Evolutionary conservation across 2,113 vertebrate species (phyloP), one percentile per base, ranked within the genome.

Genomic region (Gadus chalcogrammus): DNA sequence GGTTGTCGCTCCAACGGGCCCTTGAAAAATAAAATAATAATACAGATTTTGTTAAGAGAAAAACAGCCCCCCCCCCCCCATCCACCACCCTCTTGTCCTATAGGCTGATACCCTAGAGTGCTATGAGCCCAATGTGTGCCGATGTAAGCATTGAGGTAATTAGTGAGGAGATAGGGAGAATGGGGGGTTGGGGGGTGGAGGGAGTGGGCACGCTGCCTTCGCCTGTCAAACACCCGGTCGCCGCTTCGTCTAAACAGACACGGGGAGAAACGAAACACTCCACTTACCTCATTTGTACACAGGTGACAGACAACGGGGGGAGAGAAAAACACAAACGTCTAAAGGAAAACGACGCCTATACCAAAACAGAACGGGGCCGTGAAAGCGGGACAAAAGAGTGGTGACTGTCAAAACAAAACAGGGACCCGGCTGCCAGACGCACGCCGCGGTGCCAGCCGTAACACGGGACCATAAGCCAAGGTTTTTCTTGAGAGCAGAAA

Each of bases 1-100:
- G 85, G 87, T 88, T 79, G 74, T 24, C 17, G 65, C 66, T 82
- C 74, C 77, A 82, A 87, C 86, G 84, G 76, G 56, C 74, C 87
- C 71, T 84, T 27, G 20, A 28, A 75, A 79, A 79, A 64, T 18
- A 68, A 67, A 59, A 66, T 75, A 28, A 81, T 85, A 75, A 84
- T 78, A 68, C 65, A 53, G 63, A 60, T 71, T 60, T 77, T 42
- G 38, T 42, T 7, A 42, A 7, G 38, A 42, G 38, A 31, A 31
- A 31, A 31, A 31, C 28, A 31, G 28, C 28, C 28, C n/a, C n/a
- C n/a, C n/a, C n/a, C n/a, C n/a, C n/a, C n/a, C n/a, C n/a, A n/a
- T n/a, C 22, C 22, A 24, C 31, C 31, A 31, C 31, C 31, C 31
- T 6, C 31, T 31, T 31, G 31, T 31, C 31, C 31, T 55, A 78